A percentile compares a stretch with the other conserved stretches of the same genome.
Evolutionary conservation across 1,140 invertebrate species (phyloP).

Genomic region (Alviniconcha marisindica): DNA sequence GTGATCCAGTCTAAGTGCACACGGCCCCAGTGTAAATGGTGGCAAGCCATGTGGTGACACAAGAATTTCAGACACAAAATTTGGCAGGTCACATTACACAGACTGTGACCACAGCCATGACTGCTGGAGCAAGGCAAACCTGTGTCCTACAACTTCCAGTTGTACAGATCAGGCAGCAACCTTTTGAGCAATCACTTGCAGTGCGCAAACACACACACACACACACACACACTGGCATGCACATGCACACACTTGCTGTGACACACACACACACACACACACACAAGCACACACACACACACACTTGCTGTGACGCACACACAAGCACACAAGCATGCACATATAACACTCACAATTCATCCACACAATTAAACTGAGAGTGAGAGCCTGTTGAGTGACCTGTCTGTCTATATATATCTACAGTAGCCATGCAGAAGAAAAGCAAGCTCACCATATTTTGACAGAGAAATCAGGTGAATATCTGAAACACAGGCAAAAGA

Average conservation of each 20-base stretch:
- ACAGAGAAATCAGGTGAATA: conserved; percentile 24
- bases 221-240: neutral
- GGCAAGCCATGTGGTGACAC: no score
- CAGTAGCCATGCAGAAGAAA: no score
- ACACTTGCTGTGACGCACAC: neutral
- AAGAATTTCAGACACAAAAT: no score
- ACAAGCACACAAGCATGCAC: neutral
- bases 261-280: neutral
- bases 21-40: no score
- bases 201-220: neutral
- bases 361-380: no score
- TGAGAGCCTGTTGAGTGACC: no score
- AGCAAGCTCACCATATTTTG: conserved; percentile 31
- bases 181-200: neutral
- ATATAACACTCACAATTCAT: neutral
- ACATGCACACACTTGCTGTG: neutral
- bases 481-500: conserved; percentile 40
- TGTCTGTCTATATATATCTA: no score
- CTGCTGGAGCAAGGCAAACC: neutral
- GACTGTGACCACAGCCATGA: no score
- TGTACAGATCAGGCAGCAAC: neutral
- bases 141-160: neutral
- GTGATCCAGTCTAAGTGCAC: no score
- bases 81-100: no score
- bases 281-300: neutral